Conservation (phyloP, 2,113 vertebrate genomes). For the Sphaerodactylus townsendi region DNA sequence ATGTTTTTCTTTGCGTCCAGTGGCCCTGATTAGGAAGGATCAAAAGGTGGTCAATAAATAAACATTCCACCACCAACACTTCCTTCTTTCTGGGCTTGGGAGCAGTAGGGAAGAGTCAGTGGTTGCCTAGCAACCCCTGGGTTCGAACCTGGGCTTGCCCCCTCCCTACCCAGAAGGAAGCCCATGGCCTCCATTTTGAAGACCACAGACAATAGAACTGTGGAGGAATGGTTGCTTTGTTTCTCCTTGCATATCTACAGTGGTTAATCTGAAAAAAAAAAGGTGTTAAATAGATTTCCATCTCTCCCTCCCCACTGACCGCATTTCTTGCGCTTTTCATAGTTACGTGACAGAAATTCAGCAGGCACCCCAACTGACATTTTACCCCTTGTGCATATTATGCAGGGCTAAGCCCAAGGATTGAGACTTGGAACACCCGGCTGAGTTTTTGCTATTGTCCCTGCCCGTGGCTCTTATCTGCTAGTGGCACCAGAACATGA, state of each 20-base stretch:
- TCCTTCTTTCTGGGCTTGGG: background rate
- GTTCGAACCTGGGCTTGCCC: background rate
- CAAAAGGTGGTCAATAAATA: no score
- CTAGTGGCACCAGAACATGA: background rate
- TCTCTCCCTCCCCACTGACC: background rate
- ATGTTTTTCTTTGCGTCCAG: no score
- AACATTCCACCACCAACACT: no score
- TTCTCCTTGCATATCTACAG: background rate
- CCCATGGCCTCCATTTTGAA: background rate
- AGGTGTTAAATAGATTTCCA: background rate
- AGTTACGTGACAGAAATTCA: background rate
- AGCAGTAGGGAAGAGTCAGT: background rate
- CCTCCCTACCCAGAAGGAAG: background rate
- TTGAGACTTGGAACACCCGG: background rate
- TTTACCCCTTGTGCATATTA: background rate
- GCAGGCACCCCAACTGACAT: background rate
- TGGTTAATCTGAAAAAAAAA: background rate
- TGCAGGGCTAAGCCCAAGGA: background rate
- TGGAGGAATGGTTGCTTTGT: background rate
- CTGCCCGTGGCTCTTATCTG: slow-evolving; percentile 47
- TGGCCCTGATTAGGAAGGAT: no score
- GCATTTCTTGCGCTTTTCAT: background rate
- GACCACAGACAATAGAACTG: background rate
- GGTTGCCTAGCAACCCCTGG: background rate
- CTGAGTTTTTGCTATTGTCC: no score